These are phyloP conservation scores for Centroberyx gerrardi DNA, from an alignment of 2,797 vertebrate genomes.

Conservation along the genomic window DNA sequence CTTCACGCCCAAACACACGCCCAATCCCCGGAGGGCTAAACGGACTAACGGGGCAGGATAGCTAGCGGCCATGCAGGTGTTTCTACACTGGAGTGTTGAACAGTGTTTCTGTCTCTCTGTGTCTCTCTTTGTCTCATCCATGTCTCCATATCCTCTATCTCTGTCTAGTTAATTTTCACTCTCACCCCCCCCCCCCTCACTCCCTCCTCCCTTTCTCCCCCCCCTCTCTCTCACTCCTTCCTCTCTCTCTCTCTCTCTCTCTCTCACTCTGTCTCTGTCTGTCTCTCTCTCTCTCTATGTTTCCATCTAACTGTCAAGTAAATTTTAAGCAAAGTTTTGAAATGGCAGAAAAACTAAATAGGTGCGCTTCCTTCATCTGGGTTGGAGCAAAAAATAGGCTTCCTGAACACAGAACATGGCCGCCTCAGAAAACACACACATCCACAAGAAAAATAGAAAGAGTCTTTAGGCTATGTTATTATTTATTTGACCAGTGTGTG, in stretches of 20 bases:
- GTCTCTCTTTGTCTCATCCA: conserved; percentile 33
- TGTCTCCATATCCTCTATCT: conserved; percentile 10
- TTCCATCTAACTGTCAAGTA: background rate
- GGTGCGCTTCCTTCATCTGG: background rate
- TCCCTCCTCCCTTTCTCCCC: background rate
- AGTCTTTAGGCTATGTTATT: background rate
- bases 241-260: conserved; percentile 7
- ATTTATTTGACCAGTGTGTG: background rate
- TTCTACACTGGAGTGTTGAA: background rate
- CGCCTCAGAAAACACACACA: too few relatives aligned
- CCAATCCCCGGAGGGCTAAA: conserved; percentile 67
- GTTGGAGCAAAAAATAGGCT: background rate
- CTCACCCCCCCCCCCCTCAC: background rate
- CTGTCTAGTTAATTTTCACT: background rate
- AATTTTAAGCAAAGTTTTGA: too few relatives aligned
- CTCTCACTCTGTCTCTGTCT: background rate
- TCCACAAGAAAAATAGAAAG: background rate
- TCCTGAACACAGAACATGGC: too few relatives aligned
- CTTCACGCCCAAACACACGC: conserved; percentile 50
- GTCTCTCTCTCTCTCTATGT: background rate
- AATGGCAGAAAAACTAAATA: background rate
- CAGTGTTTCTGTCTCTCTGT: conserved; percentile 30
- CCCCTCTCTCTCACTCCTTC: background rate
- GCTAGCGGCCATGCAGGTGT: conserved; percentile 48
- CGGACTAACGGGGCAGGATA: conserved; percentile 37